Conservation (phyloP, 2,113 vertebrate genomes). For the Eleginops maclovinus region DNA sequence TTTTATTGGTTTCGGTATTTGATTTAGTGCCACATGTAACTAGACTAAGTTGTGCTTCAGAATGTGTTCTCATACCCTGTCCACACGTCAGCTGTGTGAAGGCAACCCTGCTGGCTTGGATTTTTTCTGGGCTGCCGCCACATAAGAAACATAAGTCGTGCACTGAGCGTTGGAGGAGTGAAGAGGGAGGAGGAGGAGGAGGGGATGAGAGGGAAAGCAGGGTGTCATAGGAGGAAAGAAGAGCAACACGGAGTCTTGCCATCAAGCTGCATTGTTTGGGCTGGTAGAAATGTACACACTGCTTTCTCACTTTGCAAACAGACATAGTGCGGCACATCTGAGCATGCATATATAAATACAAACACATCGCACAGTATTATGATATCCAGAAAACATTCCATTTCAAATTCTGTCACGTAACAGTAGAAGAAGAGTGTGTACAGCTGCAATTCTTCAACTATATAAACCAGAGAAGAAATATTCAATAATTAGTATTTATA, state of each 20-base stretch:
- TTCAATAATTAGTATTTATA: background rate
- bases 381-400: slow-evolving; percentile 27
- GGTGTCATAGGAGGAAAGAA: slow-evolving; percentile 43
- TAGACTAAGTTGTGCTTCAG: too few relatives aligned
- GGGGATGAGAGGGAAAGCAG: slow-evolving; percentile 43
- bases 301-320: slow-evolving; percentile 40
- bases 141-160: slow-evolving; percentile 49
- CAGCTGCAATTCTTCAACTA: slow-evolving; percentile 1
- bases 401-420: slow-evolving; percentile 39
- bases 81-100: slow-evolving; percentile 28
- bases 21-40: slow-evolving; percentile 24
- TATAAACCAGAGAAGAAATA: background rate
- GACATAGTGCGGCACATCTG: slow-evolving; percentile 53
- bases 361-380: slow-evolving; percentile 6
- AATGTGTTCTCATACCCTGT: slow-evolving; percentile 29
- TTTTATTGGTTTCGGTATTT: slow-evolving; percentile 1
- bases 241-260: slow-evolving; percentile 51
- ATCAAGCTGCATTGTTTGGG: slow-evolving; percentile 35
- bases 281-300: slow-evolving; percentile 27
- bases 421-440: slow-evolving; percentile 14
- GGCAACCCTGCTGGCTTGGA: slow-evolving; percentile 27
- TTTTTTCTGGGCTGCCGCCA: slow-evolving; percentile 49
- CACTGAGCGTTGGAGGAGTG: slow-evolving; percentile 27
- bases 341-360: slow-evolving; percentile 30
- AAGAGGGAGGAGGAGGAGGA: slow-evolving; percentile 25